Percentiles rank a stretch among this genome's conserved stretches.
These are phyloP conservation scores for Phorcus lineatus DNA, from an alignment of 2,888 invertebrate species.

Conservation along the genomic window DNA sequence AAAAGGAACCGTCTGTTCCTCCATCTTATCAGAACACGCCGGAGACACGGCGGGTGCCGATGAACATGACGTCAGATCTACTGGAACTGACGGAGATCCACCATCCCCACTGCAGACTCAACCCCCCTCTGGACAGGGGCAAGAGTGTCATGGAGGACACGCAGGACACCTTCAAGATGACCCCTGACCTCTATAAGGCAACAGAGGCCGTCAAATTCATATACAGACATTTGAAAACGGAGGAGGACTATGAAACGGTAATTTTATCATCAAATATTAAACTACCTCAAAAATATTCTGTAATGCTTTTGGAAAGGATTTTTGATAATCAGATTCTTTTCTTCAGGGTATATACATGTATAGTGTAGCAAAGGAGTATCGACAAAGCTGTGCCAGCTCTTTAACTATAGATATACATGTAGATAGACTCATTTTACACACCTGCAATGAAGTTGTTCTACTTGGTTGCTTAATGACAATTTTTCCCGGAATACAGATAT, in stretches of 20 bases:
- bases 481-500: too few species aligned
- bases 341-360: too few species aligned
- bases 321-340: too few species aligned
- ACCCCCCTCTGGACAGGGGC: constrained; percentile 71
- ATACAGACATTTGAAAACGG: constrained; percentile 96
- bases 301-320: too few species aligned
- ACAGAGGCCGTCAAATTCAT: constrained; percentile 99
- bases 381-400: background rate
- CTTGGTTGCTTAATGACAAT: too few species aligned
- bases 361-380: background rate
- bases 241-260: constrained; percentile 98
- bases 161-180: constrained; percentile 88
- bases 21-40: constrained; percentile 44
- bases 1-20: constrained; percentile 73
- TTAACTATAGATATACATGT: too few species aligned
- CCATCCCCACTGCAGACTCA: constrained; percentile 96
- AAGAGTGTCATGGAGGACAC: constrained; percentile 76
- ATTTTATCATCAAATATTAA: constrained; percentile 38
- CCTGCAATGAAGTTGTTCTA: too few species aligned
- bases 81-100: constrained; percentile 90
- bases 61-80: constrained; percentile 45
- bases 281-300: too few species aligned
- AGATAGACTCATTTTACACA: too few species aligned
- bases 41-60: constrained; percentile 36
- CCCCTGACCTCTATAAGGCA: constrained; percentile 83